phyloP scores from a whole-genome alignment of 2,888 invertebrate species.

The Sesamia inferens region DNA sequence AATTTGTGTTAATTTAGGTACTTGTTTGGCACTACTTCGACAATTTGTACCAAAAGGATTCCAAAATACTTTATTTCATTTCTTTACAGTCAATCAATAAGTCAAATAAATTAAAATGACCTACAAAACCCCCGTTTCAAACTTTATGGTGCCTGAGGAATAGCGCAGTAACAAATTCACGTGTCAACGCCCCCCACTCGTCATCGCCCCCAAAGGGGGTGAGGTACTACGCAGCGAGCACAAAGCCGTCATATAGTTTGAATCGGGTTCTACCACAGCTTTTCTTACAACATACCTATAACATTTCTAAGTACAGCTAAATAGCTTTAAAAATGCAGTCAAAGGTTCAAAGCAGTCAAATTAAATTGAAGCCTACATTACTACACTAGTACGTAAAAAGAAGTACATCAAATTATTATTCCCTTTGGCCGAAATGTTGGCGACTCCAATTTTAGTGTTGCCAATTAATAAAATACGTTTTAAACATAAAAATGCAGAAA shows the following conservation, averaged over 20 bases:
- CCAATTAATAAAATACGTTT: constrained; percentile 45
- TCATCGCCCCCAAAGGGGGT: neutral
- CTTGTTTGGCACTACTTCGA: constrained; percentile 57
- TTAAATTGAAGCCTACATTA: constrained; percentile 52
- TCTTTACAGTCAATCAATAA: constrained; percentile 32
- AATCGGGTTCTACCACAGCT: neutral
- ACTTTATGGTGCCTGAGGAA: neutral
- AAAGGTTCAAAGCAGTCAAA: constrained; percentile 70
- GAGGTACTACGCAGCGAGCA: neutral
- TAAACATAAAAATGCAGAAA: constrained; percentile 54
- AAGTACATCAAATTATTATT: constrained; percentile 39
- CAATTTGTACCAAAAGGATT: constrained; percentile 41
- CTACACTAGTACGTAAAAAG: constrained; percentile 40
- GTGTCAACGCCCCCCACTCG: neutral
- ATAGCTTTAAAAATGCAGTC: constrained; percentile 68
- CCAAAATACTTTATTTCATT: constrained; percentile 43
- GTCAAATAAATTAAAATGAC: constrained; percentile 33
- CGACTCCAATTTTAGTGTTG: constrained; percentile 45
- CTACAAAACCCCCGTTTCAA: constrained; percentile 1
- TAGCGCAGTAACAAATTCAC: neutral
- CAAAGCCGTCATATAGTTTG: neutral
- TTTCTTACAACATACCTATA: constrained; percentile 19
- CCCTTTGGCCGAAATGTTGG: constrained; percentile 62
- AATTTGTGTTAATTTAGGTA: constrained; percentile 18
- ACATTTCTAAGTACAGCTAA: constrained; percentile 57